These are phyloP conservation scores for Spilarctia lutea DNA, from an alignment of 2,888 invertebrate species.

Conservation along the genomic window DNA sequence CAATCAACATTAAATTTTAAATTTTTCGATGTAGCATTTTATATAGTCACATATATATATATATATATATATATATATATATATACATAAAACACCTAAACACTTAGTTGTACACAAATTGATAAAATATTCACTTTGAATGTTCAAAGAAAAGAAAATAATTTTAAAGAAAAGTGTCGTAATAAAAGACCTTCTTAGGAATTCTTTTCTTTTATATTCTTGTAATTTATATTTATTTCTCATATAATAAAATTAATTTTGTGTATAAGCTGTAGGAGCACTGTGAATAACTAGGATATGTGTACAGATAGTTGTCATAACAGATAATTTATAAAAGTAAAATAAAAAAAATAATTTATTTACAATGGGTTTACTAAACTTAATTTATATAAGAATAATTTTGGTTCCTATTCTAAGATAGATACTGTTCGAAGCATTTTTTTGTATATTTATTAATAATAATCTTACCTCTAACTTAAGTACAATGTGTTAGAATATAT, in stretches of 20 bases:
- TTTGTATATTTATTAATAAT: conserved; percentile 77
- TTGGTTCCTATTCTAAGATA: conserved; percentile 86
- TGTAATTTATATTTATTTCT: conserved; percentile 33
- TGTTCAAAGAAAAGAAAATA: conserved; percentile 1
- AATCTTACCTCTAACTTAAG: conserved; percentile 57
- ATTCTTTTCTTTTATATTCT: conserved; percentile 34
- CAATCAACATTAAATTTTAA: not conserved
- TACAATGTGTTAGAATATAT: conserved; percentile 55
- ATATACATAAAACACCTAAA: not conserved
- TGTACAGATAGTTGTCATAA: conserved; percentile 79
- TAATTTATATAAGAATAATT: conserved; percentile 67
- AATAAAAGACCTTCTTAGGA: not conserved
- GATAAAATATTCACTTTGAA: conserved; percentile 18
- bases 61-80: not conserved
- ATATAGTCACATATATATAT: not conserved
- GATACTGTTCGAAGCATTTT: conserved; percentile 70
- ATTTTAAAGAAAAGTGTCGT: not conserved
- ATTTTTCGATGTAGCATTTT: conserved; percentile 1
- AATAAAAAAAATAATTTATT: conserved; percentile 76
- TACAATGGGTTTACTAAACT: conserved; percentile 63
- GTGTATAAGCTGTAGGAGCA: conserved; percentile 50
- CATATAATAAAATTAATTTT: conserved; percentile 30
- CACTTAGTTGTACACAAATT: conserved; percentile 10
- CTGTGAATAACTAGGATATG: conserved; percentile 65
- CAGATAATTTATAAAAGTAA: conserved; percentile 71